Base-by-base conservation (phyloP, 2,113 vertebrate genomes). In the Hippolais icterina region DNA sequence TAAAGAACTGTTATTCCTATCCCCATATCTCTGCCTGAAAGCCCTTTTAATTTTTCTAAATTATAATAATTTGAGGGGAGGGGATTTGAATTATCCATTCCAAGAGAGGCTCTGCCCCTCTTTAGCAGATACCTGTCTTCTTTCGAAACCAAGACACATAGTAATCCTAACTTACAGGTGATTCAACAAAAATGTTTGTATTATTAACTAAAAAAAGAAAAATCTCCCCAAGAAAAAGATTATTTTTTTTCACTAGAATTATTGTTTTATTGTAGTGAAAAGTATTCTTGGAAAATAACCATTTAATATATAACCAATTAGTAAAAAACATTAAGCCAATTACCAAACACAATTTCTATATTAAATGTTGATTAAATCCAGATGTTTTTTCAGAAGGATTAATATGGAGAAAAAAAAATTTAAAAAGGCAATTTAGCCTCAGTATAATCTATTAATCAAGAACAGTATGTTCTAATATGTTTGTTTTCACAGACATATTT, bases 301-400 rank as follows among this genome's bases (percentile, higher is more conserved):
- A 92, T 95, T 97, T 97, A 97, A 96, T 97, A 96, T 89, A 46
- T 70, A 97, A 94, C 50, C 61, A 96, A 96, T 97, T 97, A 97
- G 52, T 87, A 82, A 95, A 98, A 98, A 97, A 95, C 90, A 90
- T 87, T 97, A 97, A 97, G 56, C 78, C 69, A 98, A 97, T 98
- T 98, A 97, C 44, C 16, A 97, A 97, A 93, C 76, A 97, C 53
- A 94, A 85, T 96, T 97, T 97, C 82, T 90, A 54, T 87, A 82
- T 97, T 97, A 97, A 97, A 96, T 90, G 78, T 96, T 97, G 97
- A 98, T 98, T 97, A 98, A 96, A 97, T 96, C 95, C 81, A 97
- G 68, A 91, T 60, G 21, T 89, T 95, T 90, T 97, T 97, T 94
- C 94, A 97, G 94, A 84, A 95, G 91, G 90, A 97, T 94, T 95